These are phyloP conservation scores for Thelaira solivaga DNA, from an alignment of 2,888 invertebrate species.

Conservation along the genomic window DNA sequence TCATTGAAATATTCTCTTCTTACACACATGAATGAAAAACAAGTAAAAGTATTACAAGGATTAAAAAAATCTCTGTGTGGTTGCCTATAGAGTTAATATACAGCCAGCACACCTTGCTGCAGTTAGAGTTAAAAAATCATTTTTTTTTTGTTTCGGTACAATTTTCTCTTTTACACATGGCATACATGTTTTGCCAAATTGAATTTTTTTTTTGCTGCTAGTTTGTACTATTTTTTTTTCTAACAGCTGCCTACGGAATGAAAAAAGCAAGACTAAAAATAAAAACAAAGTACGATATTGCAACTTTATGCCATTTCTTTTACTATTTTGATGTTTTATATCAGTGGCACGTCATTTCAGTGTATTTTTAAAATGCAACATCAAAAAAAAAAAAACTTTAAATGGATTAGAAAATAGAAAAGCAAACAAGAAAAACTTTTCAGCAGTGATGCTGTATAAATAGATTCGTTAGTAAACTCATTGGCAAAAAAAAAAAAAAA, in stretches of 20 bases:
- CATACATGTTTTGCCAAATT: constrained; percentile 1
- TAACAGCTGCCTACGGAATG: not conserved
- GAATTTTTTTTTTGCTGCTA: not conserved
- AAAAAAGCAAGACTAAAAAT: not conserved
- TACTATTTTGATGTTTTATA: not conserved
- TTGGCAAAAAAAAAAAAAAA: not conserved
- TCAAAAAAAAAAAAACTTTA: not conserved
- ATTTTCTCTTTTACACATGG: not conserved
- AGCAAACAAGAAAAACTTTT: not conserved
- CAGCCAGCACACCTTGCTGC: not conserved
- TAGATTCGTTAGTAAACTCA: not conserved
- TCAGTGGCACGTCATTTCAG: not conserved
- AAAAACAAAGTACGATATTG: too few relatives aligned
- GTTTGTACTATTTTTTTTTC: not conserved
- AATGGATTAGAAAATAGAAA: constrained; percentile 8
- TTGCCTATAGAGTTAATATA: not conserved
- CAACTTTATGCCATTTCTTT: not conserved
- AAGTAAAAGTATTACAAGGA: constrained; percentile 11
- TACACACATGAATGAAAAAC: not conserved
- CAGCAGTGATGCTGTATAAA: not conserved
- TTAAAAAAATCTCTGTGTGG: not conserved
- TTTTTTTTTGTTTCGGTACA: not conserved
- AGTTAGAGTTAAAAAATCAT: not conserved
- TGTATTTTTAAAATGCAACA: not conserved
- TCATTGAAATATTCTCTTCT: not conserved